Evolutionary conservation across 2,888 invertebrate species (phyloP).

Genomic region (Cerastoderma edule): DNA sequence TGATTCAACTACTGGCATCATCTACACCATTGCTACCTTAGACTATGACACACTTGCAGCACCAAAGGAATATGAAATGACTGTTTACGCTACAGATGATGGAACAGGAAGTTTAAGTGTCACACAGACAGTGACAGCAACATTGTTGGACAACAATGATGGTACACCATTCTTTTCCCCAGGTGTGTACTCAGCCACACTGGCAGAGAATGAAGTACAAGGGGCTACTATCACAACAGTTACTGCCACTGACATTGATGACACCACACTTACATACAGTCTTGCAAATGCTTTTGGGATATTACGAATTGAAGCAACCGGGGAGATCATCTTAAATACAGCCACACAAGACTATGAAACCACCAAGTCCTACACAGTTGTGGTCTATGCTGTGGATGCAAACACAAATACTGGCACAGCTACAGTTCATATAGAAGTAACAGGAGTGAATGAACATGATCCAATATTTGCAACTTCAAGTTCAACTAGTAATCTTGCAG

Average conservation of each 20-base stretch:
- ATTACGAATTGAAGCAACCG: slow-evolving; percentile 59
- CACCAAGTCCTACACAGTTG: slow-evolving; percentile 52
- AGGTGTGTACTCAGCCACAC: slow-evolving; percentile 60
- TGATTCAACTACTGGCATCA: slow-evolving; percentile 56
- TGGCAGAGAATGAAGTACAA: slow-evolving; percentile 65
- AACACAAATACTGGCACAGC: slow-evolving; percentile 94
- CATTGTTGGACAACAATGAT: slow-evolving; percentile 68
- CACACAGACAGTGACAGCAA: slow-evolving; percentile 57
- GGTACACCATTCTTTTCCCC: slow-evolving; percentile 64
- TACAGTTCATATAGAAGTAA: slow-evolving; percentile 82
- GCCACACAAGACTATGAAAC: slow-evolving; percentile 67
- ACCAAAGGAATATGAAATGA: slow-evolving; percentile 53
- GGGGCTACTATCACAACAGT: slow-evolving; percentile 61
- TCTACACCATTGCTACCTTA: slow-evolving; percentile 55
- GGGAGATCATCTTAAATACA: slow-evolving; percentile 52
- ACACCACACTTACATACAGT: slow-evolving; percentile 59
- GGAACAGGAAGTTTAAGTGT: slow-evolving; percentile 41
- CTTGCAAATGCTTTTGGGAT: slow-evolving; percentile 46
- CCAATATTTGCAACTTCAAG: slow-evolving; percentile 60
- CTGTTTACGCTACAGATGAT: slow-evolving; percentile 53
- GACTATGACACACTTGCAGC: slow-evolving; percentile 66
- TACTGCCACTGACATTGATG: slow-evolving; percentile 67
- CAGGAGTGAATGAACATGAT: slow-evolving; percentile 67
- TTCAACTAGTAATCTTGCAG: slow-evolving; percentile 58
- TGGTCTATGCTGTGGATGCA: slow-evolving; percentile 93